Evolutionary conservation across 2,113 vertebrate genomes (phyloP).

Genomic region (Ginglymostoma cirratum): DNA sequence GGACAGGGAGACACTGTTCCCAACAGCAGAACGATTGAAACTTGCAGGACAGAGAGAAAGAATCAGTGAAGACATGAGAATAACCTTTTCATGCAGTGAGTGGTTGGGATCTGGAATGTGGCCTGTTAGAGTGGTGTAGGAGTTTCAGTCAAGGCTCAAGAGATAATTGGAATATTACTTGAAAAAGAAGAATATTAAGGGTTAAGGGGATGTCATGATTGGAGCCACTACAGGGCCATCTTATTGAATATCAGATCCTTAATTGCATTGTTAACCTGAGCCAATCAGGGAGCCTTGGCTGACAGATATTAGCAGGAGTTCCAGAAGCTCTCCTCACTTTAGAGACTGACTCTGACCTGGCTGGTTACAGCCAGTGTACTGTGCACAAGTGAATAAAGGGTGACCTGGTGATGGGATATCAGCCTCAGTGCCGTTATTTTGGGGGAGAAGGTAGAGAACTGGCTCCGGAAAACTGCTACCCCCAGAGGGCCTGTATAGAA

Average conservation of each 20-base stretch:
- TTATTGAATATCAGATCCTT: no score
- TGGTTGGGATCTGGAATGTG: neutral
- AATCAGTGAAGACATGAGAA: neutral
- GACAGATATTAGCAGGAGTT: no score
- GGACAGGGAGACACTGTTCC: neutral
- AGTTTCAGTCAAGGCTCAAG: neutral
- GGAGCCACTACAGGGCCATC: no score
- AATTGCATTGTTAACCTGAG: no score
- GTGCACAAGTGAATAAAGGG: no score
- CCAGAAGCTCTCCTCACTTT: no score
- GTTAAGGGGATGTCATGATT: no score
- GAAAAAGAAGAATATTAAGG: neutral
- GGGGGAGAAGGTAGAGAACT: neutral
- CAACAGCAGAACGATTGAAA: neutral
- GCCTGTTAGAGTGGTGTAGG: neutral
- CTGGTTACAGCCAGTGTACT: no score
- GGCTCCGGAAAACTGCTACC: neutral
- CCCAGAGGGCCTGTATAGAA: neutral
- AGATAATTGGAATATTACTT: neutral
- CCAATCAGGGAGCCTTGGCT: no score
- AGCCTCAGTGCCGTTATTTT: no score
- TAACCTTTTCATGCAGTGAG: neutral
- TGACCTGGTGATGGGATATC: no score
- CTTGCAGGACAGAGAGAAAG: neutral
- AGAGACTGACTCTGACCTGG: no score